Percentiles rank a stretch among this genome's conserved stretches.
Evolutionary conservation across 2,888 invertebrate genomes (phyloP).

Genomic region (Adineta ricciae): DNA sequence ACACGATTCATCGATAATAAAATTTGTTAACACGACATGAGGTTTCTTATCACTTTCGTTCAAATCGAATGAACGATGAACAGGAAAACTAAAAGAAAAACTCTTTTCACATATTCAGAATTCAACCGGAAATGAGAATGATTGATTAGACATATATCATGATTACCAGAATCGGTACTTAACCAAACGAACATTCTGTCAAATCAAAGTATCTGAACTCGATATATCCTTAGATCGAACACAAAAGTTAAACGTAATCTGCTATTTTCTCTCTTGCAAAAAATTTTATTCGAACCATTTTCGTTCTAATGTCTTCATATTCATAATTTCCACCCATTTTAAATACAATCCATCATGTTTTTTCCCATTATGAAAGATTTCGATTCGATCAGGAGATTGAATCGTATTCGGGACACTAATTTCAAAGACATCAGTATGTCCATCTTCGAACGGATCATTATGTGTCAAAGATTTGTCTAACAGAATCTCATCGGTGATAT

Average conservation of each 20-base stretch:
- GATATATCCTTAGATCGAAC: too few relatives aligned
- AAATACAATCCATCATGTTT: conserved; percentile 4
- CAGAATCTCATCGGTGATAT: neutral
- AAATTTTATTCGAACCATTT: neutral
- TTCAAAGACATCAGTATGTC: conserved; percentile 2
- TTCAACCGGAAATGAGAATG: too few relatives aligned
- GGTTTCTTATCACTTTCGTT: neutral
- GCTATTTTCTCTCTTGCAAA: too few relatives aligned
- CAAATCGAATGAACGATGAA: neutral
- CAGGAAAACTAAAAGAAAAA: neutral
- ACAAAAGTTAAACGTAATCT: too few relatives aligned
- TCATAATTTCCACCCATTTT: conserved; percentile 7
- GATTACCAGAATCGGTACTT: too few relatives aligned
- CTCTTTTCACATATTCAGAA: too few relatives aligned
- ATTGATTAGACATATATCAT: too few relatives aligned
- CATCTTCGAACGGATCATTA: neutral
- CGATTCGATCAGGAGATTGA: neutral
- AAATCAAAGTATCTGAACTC: too few relatives aligned
- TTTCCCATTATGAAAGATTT: neutral
- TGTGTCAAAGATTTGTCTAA: neutral
- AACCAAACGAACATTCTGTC: too few relatives aligned
- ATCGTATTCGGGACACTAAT: neutral
- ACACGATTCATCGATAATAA: conserved; percentile 13
- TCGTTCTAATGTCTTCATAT: conserved; percentile 14
- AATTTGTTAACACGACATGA: neutral